A percentile compares a stretch with the other conserved stretches of the same genome.
These are phyloP conservation scores for Nemotelus nigrinus DNA, from an alignment of 2,888 invertebrate species.

Conservation along the genomic window DNA sequence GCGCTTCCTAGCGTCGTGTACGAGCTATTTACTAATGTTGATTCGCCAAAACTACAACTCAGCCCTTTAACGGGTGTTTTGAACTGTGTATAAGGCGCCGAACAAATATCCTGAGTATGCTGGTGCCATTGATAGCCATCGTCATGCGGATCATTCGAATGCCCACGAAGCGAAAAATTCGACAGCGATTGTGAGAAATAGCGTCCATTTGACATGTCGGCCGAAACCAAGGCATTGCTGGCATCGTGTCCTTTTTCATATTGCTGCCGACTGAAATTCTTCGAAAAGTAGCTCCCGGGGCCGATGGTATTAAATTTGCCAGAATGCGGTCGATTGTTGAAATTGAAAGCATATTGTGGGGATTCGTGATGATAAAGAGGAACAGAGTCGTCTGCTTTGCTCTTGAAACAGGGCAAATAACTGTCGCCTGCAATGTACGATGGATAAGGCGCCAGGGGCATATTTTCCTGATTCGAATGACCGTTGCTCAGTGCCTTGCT, in stretches of 20 bases:
- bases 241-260: slow-evolving; percentile 7
- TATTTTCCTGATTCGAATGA: slow-evolving; percentile 48
- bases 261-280: slow-evolving; percentile 60
- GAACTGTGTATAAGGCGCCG: slow-evolving; percentile 61
- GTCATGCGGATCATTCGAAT: slow-evolving; percentile 53
- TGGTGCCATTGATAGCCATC: slow-evolving; percentile 53
- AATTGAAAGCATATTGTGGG: slow-evolving; percentile 52
- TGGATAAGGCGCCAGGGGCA: slow-evolving; percentile 47
- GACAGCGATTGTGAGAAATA: slow-evolving; percentile 64
- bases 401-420: slow-evolving; percentile 50
- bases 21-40: slow-evolving; percentile 54
- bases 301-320: slow-evolving; percentile 65
- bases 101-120: slow-evolving; percentile 51
- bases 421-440: slow-evolving; percentile 47
- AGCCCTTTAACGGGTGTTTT: slow-evolving; percentile 53
- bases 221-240: slow-evolving; percentile 6
- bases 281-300: slow-evolving; percentile 63
- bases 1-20: slow-evolving; percentile 59
- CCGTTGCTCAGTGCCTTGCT: slow-evolving; percentile 45
- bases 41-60: slow-evolving; percentile 53
- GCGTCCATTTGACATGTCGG: slow-evolving; percentile 54
- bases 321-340: slow-evolving; percentile 51
- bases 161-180: slow-evolving; percentile 60
- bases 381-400: slow-evolving; percentile 51
- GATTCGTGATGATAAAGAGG: slow-evolving; percentile 54